Evolutionary conservation across 2,888 invertebrate genomes (phyloP).

Genomic region (Patella depressa): DNA sequence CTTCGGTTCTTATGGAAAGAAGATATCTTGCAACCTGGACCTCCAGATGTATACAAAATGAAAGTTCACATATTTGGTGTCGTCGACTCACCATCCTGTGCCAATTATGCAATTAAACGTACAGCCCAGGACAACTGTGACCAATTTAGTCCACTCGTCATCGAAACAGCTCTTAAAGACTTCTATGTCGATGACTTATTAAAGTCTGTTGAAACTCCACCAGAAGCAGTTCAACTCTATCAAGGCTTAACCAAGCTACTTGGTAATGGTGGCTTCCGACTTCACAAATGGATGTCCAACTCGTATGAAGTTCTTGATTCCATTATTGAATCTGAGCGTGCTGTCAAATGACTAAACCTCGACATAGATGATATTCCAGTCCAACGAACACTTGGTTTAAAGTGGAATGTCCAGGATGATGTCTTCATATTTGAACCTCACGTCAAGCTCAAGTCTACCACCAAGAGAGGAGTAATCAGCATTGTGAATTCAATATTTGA

Average conservation of each 20-base stretch:
- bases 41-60: constrained; percentile 13
- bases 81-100: constrained; percentile 5
- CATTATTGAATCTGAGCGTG: constrained; percentile 21
- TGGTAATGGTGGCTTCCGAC: constrained; percentile 9
- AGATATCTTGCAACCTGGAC: not conserved
- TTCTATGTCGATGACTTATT: constrained; percentile 21
- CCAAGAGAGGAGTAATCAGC: constrained; percentile 12
- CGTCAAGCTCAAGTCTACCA: not conserved
- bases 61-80: constrained; percentile 15
- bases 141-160: not conserved
- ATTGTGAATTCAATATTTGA: constrained; percentile 19
- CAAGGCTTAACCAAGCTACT: constrained; percentile 2
- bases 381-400: constrained; percentile 14
- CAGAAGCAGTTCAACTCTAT: not conserved
- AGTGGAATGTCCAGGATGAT: constrained; percentile 15
- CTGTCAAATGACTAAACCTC: not conserved
- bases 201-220: not conserved
- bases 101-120: constrained; percentile 8
- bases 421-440: constrained; percentile 10
- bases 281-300: constrained; percentile 16
- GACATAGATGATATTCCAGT: constrained; percentile 8
- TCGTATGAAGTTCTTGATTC: not conserved
- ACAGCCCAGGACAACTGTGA: constrained; percentile 3
- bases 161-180: constrained; percentile 6
- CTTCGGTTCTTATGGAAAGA: too few relatives aligned